Evolutionary conservation across 1,140 invertebrate genomes (phyloP), one percentile per base, ranked within the genome.

Genomic region (Drosophila serrata): DNA sequence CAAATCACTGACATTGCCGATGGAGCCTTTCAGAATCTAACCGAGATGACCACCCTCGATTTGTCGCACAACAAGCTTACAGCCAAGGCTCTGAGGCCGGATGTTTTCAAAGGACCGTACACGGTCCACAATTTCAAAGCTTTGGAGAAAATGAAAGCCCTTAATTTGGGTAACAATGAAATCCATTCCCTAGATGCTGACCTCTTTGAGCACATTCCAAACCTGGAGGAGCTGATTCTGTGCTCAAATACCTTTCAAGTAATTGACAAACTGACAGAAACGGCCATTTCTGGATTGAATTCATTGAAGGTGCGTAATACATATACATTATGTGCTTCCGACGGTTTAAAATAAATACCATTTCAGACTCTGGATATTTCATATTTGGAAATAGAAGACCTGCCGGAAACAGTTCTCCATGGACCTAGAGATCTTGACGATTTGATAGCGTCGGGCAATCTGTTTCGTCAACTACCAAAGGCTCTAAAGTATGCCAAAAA

Each of bases 391-490:
- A 79, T 97, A 2, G 92, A 92, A 4, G 90, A 92, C 2, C 81
- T 97, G 29, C 95, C 95, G 0, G 93, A 95, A 3, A 93, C 94
- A 61, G 93, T 96, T 33, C 93, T 97, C 2, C 95, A 96, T 86
- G 95, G 95, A 0, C 95, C 95, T 0, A 93, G 94, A 6, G 92
- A 94, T 61, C 90, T 97, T 17, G 94, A 94, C 64, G 93, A 92
- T n/a, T 85, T 97, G 22, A 94, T 96, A 82, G 84, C 97, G 31
- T 95, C 94, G n/a, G 94, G 95, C 61, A 97, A 97, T 92, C 68
- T 93, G 8, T 94, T 98, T 8, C 88, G 81, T 0, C 81, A 92
- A 13, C 81, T 96, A 2, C 96, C 96, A 0, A 82, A 93, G 6
- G 93, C 94, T n/a, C 80, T 97, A 2, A 92, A 93, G 4, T 93